Base-by-base conservation (phyloP, 2,797 vertebrate species). In the Artibeus jamaicensis region DNA sequence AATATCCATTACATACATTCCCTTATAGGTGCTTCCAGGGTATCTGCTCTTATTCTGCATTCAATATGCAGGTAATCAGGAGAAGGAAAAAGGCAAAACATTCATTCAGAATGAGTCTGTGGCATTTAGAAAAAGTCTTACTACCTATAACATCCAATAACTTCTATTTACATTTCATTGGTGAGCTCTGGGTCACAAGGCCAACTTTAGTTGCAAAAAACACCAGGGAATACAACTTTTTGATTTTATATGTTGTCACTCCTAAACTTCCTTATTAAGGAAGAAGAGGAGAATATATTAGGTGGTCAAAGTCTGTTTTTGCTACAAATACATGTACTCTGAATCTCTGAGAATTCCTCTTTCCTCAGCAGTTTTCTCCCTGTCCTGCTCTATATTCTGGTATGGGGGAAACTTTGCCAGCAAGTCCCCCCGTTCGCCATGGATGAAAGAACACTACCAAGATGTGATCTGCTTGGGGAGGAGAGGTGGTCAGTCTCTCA, bases 201-300 rank as follows among this genome's bases (percentile, higher is more conserved):
- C 9, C 16, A 19, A 39, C 2, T 74, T 71, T 44, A 16, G 5
- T 29, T 83, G n/a, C 3, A 62, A 21, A 3, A 62, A 76, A 81
- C 9, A 37, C 0, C 5, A 32, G 11, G 3, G n/a, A 34, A 34
- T 9, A 12, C 11, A 79, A 15, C 2, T 16, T 71, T 78, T 39
- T 12, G 4, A 2, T 34, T 65, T 39, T 11, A 1, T 26, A 1
- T 32, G 32, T 19, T 82, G 9, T 24, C 2, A 26, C 0, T 1
- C 2, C 7, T 65, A 44, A 29, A 4, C 21, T 57, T 71, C 4
- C 53, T 90, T 76, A 57, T 39, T 26, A 44, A 62, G 10, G 9
- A 83, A 16, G 48, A 57, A 84, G 1, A 2, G 32, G 4, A 29
- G 8, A 37, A 1, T 21, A 12, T 48, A 1, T 39, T 86, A 5